Conservation (phyloP, 2,888 invertebrate species). For the Agriopis leucophaearia region DNA sequence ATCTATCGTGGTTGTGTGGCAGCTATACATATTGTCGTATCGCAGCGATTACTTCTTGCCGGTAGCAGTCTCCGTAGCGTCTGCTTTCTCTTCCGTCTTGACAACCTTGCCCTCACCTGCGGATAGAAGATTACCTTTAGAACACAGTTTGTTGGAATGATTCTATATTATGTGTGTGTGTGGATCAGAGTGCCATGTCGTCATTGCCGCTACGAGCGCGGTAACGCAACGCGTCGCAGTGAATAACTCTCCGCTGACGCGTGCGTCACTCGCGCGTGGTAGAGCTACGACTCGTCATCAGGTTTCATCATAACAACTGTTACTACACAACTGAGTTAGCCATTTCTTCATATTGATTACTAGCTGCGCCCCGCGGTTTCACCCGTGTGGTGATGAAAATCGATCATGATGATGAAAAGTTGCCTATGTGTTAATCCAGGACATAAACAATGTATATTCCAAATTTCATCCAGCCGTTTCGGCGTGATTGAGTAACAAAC, state of each 20-base stretch:
- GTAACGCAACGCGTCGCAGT: constrained; percentile 33
- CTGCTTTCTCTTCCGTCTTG: constrained; percentile 81
- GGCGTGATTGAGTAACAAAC: too few species aligned
- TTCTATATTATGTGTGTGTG: background rate
- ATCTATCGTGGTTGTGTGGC: constrained; percentile 22
- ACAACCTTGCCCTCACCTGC: constrained; percentile 82
- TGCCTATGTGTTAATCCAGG: too few species aligned
- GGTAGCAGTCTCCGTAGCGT: constrained; percentile 68
- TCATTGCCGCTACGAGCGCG: constrained; percentile 40
- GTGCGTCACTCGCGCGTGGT: constrained; percentile 24
- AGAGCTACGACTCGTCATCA: constrained; percentile 71
- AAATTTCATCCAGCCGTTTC: too few species aligned
- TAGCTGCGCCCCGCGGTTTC: too few species aligned
- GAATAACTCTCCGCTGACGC: constrained; percentile 58
- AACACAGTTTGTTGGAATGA: background rate
- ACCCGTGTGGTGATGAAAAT: too few species aligned
- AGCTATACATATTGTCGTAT: constrained; percentile 19
- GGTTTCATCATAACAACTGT: constrained; percentile 66
- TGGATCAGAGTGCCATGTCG: constrained; percentile 66
- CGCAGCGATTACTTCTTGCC: constrained; percentile 65
- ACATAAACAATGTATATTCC: too few species aligned
- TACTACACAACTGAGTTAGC: too few species aligned
- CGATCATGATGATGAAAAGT: too few species aligned
- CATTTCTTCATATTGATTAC: background rate
- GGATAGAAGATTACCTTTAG: constrained; percentile 33